Conservation (phyloP, 2,797 vertebrate genomes). For the Neoniphon sammara region DNA sequence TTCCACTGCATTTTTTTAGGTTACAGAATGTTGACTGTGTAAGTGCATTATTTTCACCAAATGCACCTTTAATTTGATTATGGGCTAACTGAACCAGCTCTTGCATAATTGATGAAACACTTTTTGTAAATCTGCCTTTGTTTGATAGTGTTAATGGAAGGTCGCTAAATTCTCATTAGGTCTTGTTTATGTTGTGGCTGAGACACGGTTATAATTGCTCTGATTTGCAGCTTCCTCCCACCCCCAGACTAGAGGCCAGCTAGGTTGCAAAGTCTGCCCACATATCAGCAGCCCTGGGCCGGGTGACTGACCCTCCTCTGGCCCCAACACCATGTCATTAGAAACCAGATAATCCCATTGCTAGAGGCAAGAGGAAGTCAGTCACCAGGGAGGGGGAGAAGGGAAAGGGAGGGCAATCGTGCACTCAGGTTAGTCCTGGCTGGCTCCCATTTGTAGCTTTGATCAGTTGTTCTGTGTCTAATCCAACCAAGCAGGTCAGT, state of each 20-base stretch:
- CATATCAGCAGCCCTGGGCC: slow-evolving; percentile 52
- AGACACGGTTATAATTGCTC: slow-evolving; percentile 44
- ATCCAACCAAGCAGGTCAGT: slow-evolving; percentile 64
- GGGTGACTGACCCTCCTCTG: slow-evolving; percentile 66
- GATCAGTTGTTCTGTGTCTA: slow-evolving; percentile 66
- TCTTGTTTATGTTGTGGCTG: slow-evolving; percentile 45
- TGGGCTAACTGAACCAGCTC: slow-evolving; percentile 13
- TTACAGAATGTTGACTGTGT: neutral
- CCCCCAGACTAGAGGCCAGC: slow-evolving; percentile 20
- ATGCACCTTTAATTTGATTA: slow-evolving; percentile 28
- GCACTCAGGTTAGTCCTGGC: slow-evolving; percentile 49
- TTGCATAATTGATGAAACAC: slow-evolving; percentile 39
- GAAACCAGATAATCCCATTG: slow-evolving; percentile 69
- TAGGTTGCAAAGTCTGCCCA: slow-evolving; percentile 29
- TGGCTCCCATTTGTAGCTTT: slow-evolving; percentile 56
- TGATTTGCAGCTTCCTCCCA: slow-evolving; percentile 49
- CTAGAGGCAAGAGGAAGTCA: slow-evolving; percentile 69
- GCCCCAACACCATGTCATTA: slow-evolving; percentile 61
- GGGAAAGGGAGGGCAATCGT: slow-evolving; percentile 36
- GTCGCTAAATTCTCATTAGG: slow-evolving; percentile 50
- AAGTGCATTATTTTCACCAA: neutral
- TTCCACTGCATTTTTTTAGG: neutral
- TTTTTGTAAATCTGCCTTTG: slow-evolving; percentile 27
- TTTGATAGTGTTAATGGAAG: slow-evolving; percentile 29
- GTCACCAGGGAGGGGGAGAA: slow-evolving; percentile 53